phyloP scores from a whole-genome alignment of 1,140 invertebrate genomes.

The Zophobas atratus region DNA sequence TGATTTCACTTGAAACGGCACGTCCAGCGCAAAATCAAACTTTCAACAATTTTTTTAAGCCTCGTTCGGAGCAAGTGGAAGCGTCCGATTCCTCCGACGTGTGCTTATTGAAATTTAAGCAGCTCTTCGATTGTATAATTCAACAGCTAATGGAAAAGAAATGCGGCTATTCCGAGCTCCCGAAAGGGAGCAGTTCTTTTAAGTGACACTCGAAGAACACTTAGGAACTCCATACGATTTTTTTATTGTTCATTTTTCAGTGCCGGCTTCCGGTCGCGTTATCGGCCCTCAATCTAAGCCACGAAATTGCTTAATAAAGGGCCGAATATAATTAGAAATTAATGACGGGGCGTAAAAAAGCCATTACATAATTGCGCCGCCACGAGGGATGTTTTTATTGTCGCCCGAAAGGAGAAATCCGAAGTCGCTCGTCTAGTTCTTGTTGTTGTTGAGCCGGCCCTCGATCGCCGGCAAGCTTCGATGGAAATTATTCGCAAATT shows the following conservation, averaged over 20 bases:
- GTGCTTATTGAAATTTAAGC: conserved; percentile 46
- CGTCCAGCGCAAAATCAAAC: no score
- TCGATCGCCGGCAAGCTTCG: no score
- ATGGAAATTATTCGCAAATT: conserved; percentile 26
- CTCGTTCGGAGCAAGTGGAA: no score
- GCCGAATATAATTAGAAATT: conserved; percentile 13
- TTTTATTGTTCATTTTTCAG: conserved; percentile 5
- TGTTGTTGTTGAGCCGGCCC: no score
- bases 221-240: conserved; percentile 20
- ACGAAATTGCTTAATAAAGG: background rate
- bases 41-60: no score
- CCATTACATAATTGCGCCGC: conserved; percentile 7
- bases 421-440: no score
- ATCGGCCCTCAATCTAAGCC: background rate
- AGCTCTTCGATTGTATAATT: conserved; percentile 45
- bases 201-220: conserved; percentile 53
- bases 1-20: no score
- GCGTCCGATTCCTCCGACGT: background rate
- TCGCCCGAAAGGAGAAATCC: background rate
- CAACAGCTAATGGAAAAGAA: conserved; percentile 45
- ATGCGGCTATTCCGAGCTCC: conserved; percentile 26
- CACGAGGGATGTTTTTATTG: background rate
- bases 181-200: conserved; percentile 33
- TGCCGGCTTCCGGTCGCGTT: background rate
- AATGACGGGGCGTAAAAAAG: conserved; percentile 13